Base-by-base conservation (phyloP, 2,888 invertebrate species). In the Rutpela maculata region DNA sequence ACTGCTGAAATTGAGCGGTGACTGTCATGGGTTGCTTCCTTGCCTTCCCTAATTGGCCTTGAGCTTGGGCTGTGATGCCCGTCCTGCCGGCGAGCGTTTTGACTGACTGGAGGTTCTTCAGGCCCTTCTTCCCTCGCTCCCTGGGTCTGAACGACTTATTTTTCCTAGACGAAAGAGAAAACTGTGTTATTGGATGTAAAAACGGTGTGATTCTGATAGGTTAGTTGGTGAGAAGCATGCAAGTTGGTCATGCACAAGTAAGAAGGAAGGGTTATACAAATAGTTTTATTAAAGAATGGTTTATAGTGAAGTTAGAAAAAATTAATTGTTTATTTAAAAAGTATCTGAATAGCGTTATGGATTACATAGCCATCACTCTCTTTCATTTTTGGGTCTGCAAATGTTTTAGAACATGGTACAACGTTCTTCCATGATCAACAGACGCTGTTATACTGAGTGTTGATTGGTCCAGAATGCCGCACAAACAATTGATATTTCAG, bases 1-100 rank as follows among this genome's bases (percentile, higher is more conserved):
- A 98, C 90, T 96, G 96, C 90, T 98, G 96, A 90, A 99, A 99
- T 91, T 99, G 98, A 15, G 97, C 97, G 1, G 97, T 96, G 1
- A 98, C 98, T 0, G 98, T 98, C 87, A 97, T 93, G 12, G 97
- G 96, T 86, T 97, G 96, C 89, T 97, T 97, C 77, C 96, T 91
- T 55, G 95, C 95, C 88, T 93, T 93, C 15, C 92, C 92, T 18
- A 90, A 84, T 84, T 91, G 91, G 50, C 88, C 88, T 79, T 90
- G 89, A 80, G 87, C 89, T 12, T 92, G 91, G 1, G 92, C 91
- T 79, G 93, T 92, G 75, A 93, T 92, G 65, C 93, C 93, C 7
- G 87, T 95, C 81, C 94, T 91, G 2, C 96, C 96, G 0, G 97
- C 97, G 71, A 98, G 91, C 5, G 97, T 97, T 91, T 98, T 98